phyloP scores from a whole-genome alignment of 1,140 invertebrate genomes.

The Sogatella furcifera region DNA sequence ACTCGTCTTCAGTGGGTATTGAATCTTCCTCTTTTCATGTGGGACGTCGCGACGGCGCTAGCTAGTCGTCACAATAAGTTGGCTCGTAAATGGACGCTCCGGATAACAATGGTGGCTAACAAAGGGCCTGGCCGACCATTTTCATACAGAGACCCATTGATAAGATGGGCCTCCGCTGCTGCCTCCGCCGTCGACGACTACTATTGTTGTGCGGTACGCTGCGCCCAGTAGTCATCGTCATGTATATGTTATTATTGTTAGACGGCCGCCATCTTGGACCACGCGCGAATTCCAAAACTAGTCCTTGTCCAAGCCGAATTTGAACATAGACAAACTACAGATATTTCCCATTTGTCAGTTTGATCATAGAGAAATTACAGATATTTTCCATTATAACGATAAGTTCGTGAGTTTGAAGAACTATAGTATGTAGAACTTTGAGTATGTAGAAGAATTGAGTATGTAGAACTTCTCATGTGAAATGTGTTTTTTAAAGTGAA shows the following conservation, averaged over 20 bases:
- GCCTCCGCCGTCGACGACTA: no score
- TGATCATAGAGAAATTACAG: no score
- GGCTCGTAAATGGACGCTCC: slow-evolving; percentile 8
- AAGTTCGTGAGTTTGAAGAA: no score
- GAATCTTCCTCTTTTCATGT: slow-evolving; percentile 2
- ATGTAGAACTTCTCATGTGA: no score
- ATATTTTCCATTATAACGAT: no score
- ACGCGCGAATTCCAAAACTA: not conserved
- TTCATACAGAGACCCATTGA: slow-evolving; percentile 12
- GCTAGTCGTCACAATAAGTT: slow-evolving; percentile 4
- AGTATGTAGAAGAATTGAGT: no score
- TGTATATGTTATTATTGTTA: slow-evolving; percentile 10
- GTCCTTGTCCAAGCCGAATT: no score
- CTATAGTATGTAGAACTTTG: no score
- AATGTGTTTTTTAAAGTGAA: no score
- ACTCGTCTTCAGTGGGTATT: not conserved
- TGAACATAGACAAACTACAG: no score
- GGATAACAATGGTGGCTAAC: slow-evolving; percentile 5
- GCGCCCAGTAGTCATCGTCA: slow-evolving; percentile 3
- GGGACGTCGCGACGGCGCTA: not conserved
- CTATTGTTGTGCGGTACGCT: not conserved
- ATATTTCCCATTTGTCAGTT: no score
- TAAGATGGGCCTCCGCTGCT: not conserved
- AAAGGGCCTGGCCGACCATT: slow-evolving; percentile 7
- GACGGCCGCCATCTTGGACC: slow-evolving; percentile 8